A percentile compares a stretch with the other conserved stretches of the same genome.
phyloP scores from a whole-genome alignment of 1,140 invertebrate species.

The Hypothenemus hampei region DNA sequence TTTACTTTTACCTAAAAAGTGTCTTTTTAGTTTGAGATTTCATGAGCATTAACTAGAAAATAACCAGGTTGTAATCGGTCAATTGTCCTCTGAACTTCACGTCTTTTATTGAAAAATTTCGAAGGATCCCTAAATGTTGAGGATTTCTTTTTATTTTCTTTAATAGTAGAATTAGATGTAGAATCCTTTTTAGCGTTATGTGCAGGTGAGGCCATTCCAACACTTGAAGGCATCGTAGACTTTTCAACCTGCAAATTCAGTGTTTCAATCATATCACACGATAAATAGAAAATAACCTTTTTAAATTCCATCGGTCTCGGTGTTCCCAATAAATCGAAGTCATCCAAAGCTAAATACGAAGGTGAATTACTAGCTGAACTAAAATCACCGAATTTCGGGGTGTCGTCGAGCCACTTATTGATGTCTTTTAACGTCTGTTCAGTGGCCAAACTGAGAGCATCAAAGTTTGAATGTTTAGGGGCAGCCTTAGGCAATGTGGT shows the following conservation, averaged over 20 bases:
- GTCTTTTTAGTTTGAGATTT: too few relatives aligned
- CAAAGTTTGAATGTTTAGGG: conserved; percentile 47
- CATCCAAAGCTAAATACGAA: conserved; percentile 49
- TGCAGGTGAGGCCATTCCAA: too few relatives aligned
- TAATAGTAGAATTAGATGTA: conserved; percentile 13
- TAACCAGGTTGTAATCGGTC: conserved; percentile 74
- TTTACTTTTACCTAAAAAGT: conserved; percentile 67
- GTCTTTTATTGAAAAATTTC: conserved; percentile 52
- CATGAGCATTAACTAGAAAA: too few relatives aligned
- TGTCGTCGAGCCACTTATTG: conserved; percentile 81
- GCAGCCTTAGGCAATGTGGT: conserved; percentile 4
- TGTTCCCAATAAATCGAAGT: conserved; percentile 46
- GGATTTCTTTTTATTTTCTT: conserved; percentile 41
- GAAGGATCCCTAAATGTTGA: conserved; percentile 42
- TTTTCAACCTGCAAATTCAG: conserved; percentile 29
- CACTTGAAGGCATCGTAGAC: conserved; percentile 40
- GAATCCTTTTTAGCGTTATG: background rate
- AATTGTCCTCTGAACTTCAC: conserved; percentile 75
- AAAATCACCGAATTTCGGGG: conserved; percentile 67
- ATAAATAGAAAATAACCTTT: background rate
- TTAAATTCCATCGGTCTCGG: background rate
- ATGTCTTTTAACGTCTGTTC: conserved; percentile 84
- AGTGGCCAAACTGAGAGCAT: conserved; percentile 69
- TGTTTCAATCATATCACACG: background rate
- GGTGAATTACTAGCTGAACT: conserved; percentile 71